These are phyloP conservation scores for Cheilosia variabilis DNA, from an alignment of 2,888 invertebrate species.

Conservation along the genomic window DNA sequence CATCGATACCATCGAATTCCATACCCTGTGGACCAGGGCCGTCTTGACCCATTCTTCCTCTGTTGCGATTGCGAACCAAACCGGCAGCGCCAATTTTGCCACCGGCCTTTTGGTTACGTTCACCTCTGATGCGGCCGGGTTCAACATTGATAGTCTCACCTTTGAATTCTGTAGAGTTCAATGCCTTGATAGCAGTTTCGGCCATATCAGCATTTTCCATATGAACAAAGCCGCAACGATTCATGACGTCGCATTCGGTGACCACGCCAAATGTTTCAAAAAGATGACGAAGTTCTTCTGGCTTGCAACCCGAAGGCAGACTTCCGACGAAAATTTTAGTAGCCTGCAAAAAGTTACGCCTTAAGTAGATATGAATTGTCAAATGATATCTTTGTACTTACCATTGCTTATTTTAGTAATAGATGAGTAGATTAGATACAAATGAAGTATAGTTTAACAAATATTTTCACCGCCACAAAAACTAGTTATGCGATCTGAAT, in stretches of 20 bases:
- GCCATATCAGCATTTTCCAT: slow-evolving; percentile 93
- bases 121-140: slow-evolving; percentile 90
- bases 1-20: slow-evolving; percentile 58
- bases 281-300: slow-evolving; percentile 91
- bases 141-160: slow-evolving; percentile 94
- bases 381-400: slow-evolving; percentile 20
- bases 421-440: not conserved
- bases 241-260: slow-evolving; percentile 97
- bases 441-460: not conserved
- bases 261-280: slow-evolving; percentile 95
- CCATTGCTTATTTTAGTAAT: slow-evolving; percentile 24
- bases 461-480: slow-evolving; percentile 26
- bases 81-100: slow-evolving; percentile 65
- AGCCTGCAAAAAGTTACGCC: slow-evolving; percentile 84
- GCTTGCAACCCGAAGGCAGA: slow-evolving; percentile 92
- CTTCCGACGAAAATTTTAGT: slow-evolving; percentile 97
- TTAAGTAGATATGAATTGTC: not conserved
- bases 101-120: slow-evolving; percentile 76
- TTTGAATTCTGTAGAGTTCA: slow-evolving; percentile 93
- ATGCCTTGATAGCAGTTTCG: slow-evolving; percentile 90
- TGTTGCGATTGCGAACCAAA: slow-evolving; percentile 71
- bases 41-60: slow-evolving; percentile 54
- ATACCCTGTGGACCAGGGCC: slow-evolving; percentile 56
- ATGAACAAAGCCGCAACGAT: slow-evolving; percentile 97
- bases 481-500: slow-evolving; percentile 18